A percentile compares a stretch with the other conserved stretches of the same genome.
These are phyloP conservation scores for Hyppa rectilinea DNA, from an alignment of 2,888 invertebrate species.

Conservation along the genomic window DNA sequence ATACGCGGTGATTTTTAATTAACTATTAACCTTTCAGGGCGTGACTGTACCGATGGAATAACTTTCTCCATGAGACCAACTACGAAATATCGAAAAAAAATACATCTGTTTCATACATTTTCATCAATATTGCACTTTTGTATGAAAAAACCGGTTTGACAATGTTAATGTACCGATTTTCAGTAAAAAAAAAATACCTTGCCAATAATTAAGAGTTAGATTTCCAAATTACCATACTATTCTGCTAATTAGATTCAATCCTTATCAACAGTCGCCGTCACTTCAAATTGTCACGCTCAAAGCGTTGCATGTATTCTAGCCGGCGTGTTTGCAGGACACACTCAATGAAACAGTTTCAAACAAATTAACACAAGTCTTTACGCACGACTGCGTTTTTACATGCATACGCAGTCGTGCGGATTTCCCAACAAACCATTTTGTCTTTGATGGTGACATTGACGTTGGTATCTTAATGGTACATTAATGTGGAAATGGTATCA, in stretches of 20 bases:
- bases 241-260: constrained; percentile 12
- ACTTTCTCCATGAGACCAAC: no score
- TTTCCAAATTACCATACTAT: constrained; percentile 2
- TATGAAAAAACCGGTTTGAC: no score
- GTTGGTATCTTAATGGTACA: no score
- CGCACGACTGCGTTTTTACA: constrained; percentile 7
- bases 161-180: neutral
- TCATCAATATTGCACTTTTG: no score
- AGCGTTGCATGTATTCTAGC: constrained; percentile 22
- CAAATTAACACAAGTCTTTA: constrained; percentile 11
- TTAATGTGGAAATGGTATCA: constrained; percentile 43
- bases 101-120: no score
- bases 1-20: no score
- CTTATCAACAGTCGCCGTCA: neutral
- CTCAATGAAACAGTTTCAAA: constrained; percentile 19
- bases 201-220: neutral
- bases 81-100: no score
- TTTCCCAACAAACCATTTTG: neutral
- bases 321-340: constrained; percentile 32
- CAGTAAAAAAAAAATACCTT: neutral
- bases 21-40: no score
- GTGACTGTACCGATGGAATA: no score
- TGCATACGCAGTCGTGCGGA: constrained; percentile 7
- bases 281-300: constrained; percentile 23
- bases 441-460: neutral